Evolutionary conservation across 2,113 vertebrate species (phyloP).

Genomic region (Camelus bactrianus): DNA sequence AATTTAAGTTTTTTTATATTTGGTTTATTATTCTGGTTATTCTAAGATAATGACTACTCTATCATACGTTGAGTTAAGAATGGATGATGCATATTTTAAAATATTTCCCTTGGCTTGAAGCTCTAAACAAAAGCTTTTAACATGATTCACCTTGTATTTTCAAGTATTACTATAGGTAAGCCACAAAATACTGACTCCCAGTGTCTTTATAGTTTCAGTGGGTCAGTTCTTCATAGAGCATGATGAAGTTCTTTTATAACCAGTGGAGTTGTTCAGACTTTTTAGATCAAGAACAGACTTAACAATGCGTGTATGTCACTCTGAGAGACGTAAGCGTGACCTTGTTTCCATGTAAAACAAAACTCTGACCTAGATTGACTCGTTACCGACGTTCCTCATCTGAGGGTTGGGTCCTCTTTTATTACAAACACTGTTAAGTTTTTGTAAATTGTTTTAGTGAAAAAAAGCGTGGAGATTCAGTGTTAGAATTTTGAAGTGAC

Average conservation of each 20-base stretch:
- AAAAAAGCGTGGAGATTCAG: neutral
- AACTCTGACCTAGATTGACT: neutral
- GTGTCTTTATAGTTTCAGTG: neutral
- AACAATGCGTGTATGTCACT: rapidly evolving
- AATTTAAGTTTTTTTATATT: neutral
- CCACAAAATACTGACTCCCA: neutral
- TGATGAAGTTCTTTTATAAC: neutral
- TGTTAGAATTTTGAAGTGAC: neutral
- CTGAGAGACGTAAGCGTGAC: neutral
- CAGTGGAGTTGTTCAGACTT: rapidly evolving
- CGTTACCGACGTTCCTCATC: neutral
- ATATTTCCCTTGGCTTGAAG: neutral
- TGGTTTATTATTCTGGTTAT: neutral
- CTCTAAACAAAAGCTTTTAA: neutral
- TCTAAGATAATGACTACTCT: neutral
- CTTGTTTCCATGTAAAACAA: neutral
- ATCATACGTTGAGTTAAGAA: neutral
- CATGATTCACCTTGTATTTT: neutral
- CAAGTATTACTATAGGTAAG: neutral
- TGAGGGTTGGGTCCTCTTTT: neutral
- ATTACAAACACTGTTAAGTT: neutral
- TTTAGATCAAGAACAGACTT: neutral
- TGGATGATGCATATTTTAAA: neutral
- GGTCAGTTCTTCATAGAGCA: neutral
- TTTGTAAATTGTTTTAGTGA: neutral